Evolutionary conservation across 2,113 vertebrate genomes (phyloP).

Genomic region (Bungarus multicinctus): DNA sequence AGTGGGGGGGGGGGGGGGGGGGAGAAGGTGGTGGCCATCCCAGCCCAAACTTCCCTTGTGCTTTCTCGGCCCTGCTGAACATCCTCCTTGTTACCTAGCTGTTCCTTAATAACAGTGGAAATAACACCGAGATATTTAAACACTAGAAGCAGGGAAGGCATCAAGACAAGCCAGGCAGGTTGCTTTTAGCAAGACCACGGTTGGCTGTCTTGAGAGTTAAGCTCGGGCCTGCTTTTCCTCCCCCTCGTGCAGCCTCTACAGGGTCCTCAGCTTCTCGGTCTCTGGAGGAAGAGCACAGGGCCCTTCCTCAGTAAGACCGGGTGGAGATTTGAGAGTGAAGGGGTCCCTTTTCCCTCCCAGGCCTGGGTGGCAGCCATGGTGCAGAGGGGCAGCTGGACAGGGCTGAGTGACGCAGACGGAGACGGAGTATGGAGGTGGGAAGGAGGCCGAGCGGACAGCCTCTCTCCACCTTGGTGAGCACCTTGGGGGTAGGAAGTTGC

Average conservation of each 20-base stretch:
- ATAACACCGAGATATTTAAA: too few species aligned
- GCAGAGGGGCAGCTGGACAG: conserved; percentile 19
- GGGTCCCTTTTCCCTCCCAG: neutral
- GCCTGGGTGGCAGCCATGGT: conserved; percentile 23
- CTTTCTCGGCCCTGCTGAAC: neutral
- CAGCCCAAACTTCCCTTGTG: neutral
- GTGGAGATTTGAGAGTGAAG: neutral
- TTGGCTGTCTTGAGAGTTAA: neutral
- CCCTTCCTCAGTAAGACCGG: neutral
- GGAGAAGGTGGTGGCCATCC: too few species aligned
- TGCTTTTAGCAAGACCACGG: too few species aligned
- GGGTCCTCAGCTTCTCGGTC: neutral
- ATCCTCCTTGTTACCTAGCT: neutral
- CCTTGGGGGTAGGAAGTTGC: neutral
- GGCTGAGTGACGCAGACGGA: neutral
- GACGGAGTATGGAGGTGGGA: conserved; percentile 6
- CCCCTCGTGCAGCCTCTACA: neutral
- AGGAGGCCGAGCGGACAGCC: neutral
- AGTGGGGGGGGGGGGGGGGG: accelerated
- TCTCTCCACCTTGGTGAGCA: conserved; percentile 5
- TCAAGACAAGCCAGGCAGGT: neutral
- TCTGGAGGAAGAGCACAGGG: neutral
- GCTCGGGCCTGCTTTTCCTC: neutral
- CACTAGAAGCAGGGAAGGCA: too few species aligned
- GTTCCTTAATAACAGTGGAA: neutral